Conservation (phyloP, 2,113 vertebrate species). For the Cairina moschata region DNA sequence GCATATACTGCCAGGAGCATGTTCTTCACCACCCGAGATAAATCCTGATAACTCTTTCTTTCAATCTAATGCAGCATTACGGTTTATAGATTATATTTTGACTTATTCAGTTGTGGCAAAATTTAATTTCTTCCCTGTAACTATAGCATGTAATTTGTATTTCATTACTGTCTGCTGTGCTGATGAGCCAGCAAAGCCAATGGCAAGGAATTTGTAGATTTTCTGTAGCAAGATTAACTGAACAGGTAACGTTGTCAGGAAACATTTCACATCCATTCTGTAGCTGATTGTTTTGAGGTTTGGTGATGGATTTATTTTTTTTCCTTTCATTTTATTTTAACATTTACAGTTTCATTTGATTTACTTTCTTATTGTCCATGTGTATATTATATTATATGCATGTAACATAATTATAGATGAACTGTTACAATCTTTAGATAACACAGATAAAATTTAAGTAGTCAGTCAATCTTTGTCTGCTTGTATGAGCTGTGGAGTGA, state of each 20-base stretch:
- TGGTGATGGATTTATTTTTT: background rate
- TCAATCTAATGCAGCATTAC: background rate
- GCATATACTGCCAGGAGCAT: background rate
- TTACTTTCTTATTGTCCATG: background rate
- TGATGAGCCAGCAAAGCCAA: background rate
- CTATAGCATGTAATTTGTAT: background rate
- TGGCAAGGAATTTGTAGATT: background rate
- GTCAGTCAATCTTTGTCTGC: background rate
- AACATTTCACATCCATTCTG: background rate
- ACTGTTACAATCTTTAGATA: background rate
- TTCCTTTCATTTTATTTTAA: background rate
- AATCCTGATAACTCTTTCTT: background rate
- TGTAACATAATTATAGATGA: background rate
- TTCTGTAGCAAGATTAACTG: background rate
- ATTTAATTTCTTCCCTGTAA: background rate
- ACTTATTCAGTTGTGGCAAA: background rate
- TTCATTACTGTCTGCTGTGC: background rate
- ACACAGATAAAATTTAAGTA: background rate
- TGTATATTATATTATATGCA: fast-evolving
- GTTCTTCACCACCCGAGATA: background rate
- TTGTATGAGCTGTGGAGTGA: background rate
- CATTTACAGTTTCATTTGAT: background rate
- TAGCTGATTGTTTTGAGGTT: background rate
- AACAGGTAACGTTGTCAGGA: background rate
- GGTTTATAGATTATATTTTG: background rate